Percentiles rank a stretch among this genome's conserved stretches.
Evolutionary conservation across 2,888 invertebrate genomes (phyloP).

Genomic region (Rhagonycha lutea): DNA sequence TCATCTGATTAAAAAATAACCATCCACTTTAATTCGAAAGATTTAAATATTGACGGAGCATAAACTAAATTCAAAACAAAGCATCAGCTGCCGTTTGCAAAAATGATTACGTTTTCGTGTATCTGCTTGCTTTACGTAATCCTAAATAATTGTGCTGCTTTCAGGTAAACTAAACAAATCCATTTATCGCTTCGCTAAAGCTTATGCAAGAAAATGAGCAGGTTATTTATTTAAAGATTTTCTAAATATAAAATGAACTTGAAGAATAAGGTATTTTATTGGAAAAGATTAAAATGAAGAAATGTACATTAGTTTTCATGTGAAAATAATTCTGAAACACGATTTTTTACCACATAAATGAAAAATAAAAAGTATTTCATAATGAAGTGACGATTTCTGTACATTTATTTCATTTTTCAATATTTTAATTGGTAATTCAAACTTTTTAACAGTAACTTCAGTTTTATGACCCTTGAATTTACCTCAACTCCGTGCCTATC

Average conservation of each 20-base stretch:
- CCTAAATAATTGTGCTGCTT: background rate
- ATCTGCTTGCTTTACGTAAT: background rate
- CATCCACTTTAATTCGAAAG: background rate
- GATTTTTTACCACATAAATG: background rate
- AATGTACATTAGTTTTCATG: background rate
- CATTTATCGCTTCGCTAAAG: background rate
- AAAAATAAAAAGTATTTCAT: background rate
- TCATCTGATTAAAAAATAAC: background rate
- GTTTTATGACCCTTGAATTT: background rate
- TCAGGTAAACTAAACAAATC: background rate
- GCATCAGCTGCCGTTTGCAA: background rate
- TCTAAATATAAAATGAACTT: background rate
- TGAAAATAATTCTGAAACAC: background rate
- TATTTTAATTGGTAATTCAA: background rate
- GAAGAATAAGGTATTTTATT: background rate
- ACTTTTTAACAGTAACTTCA: background rate
- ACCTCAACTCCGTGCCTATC: background rate
- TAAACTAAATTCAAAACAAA: background rate
- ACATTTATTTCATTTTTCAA: background rate
- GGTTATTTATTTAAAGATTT: background rate
- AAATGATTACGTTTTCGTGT: background rate
- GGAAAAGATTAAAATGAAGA: background rate
- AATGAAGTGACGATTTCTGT: background rate
- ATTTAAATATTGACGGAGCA: background rate
- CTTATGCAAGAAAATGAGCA: background rate